A percentile compares a stretch with the other conserved stretches of the same genome.
These are phyloP conservation scores for Bembecia ichneumoniformis DNA, from an alignment of 2,888 invertebrate species.

Conservation along the genomic window DNA sequence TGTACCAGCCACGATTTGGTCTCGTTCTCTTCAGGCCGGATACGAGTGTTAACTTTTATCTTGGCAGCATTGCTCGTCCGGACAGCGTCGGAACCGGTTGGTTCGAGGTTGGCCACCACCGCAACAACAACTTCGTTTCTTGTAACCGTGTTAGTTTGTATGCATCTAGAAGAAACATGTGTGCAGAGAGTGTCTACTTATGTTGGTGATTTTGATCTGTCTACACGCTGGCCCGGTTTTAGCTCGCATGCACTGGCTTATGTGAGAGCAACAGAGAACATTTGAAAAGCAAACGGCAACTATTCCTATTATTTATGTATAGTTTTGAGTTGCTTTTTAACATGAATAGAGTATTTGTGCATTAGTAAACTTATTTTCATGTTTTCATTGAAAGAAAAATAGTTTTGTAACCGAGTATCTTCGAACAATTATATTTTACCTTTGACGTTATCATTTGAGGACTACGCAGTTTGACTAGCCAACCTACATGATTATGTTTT, in stretches of 20 bases:
- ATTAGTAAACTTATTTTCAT: too few relatives aligned
- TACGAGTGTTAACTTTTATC: constrained; percentile 38
- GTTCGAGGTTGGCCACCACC: constrained; percentile 34
- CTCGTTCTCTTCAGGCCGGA: constrained; percentile 16
- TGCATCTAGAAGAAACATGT: background rate
- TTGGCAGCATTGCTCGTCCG: constrained; percentile 33
- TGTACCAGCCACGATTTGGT: constrained; percentile 8
- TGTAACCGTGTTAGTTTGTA: background rate
- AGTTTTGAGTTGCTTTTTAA: background rate
- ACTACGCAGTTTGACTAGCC: too few relatives aligned
- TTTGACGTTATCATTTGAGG: too few relatives aligned
- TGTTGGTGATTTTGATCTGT: background rate
- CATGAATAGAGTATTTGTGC: too few relatives aligned
- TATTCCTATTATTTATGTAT: background rate
- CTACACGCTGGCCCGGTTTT: constrained; percentile 10
- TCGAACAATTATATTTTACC: too few relatives aligned
- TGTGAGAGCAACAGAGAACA: constrained; percentile 6
- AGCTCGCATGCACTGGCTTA: constrained; percentile 14
- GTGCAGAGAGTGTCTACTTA: background rate
- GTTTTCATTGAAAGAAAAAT: too few relatives aligned
- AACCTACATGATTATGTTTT: too few relatives aligned
- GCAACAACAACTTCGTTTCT: constrained; percentile 5
- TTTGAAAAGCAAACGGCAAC: constrained; percentile 16
- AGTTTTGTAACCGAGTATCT: too few relatives aligned
- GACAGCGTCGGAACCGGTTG: constrained; percentile 54